A percentile compares a stretch with the other conserved stretches of the same genome.
Conservation (phyloP, 1,140 invertebrate genomes). For the Anastatus disparis region DNA sequence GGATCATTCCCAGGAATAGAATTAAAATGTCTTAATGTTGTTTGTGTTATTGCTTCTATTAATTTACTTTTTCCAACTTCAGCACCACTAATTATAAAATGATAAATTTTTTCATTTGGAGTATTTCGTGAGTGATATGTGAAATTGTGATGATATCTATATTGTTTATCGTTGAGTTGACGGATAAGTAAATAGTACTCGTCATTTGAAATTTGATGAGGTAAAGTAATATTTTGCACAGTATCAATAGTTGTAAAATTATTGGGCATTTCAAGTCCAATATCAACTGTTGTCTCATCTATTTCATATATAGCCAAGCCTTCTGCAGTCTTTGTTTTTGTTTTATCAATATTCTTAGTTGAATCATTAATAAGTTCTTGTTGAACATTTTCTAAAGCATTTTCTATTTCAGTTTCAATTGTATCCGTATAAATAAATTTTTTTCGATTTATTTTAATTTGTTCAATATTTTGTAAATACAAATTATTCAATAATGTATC, state of each 20-base stretch:
- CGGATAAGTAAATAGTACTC: neutral
- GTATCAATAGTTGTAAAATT: neutral
- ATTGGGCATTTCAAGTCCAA: conserved; percentile 1
- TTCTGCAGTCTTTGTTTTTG: neutral
- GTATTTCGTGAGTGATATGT: neutral
- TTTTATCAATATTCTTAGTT: neutral
- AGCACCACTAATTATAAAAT: conserved; percentile 40
- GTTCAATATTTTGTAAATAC: no score
- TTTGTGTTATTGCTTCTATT: conserved; percentile 43
- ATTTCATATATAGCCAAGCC: neutral
- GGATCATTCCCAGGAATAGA: conserved; percentile 16
- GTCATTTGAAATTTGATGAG: neutral
- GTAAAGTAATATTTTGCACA: conserved; percentile 1
- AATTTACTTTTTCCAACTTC: conserved; percentile 45
- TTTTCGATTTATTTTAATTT: conserved; percentile 6
- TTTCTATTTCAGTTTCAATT: neutral
- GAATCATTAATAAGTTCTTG: neutral
- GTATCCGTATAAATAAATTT: neutral
- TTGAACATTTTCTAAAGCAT: neutral
- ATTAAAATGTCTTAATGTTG: conserved; percentile 27
- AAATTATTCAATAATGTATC: neutral
- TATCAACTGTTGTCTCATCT: neutral
- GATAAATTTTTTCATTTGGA: conserved; percentile 4
- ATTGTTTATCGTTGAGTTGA: conserved; percentile 8
- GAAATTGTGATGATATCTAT: neutral